Evolutionary conservation across 2,888 invertebrate species (phyloP), one percentile per base, ranked within the genome.

Genomic region (Lasioglossum morio): DNA sequence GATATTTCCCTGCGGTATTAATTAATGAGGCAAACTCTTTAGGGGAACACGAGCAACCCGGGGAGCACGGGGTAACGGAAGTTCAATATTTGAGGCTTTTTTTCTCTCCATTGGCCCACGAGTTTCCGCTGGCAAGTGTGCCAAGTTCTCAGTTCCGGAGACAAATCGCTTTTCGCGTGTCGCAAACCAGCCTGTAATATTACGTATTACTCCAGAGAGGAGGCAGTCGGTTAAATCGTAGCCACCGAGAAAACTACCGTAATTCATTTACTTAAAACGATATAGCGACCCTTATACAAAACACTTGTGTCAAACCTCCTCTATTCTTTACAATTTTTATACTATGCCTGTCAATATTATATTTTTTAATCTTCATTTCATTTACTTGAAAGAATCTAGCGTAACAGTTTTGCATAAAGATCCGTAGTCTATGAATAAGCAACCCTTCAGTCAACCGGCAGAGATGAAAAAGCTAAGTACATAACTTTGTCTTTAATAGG

Each of bases 11-110:
- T 66, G 27, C 46, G 72, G 77, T 81, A 82, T 87, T 89, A 89
- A 89, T 89, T 89, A 89, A 79, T 74, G 81, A 88, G 76, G 88
- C 76, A 82, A 84, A 82, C 82, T 89, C 75, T 86, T 85, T 77
- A 78, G 75, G 76, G 75, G 85, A 84, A 84, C 79, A 70, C 69
- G 76, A 82, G 81, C 77, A 77, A 76, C 37, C 46, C 69, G 66
- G n/a, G 57, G 46, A 34, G 82, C 76, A 37, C 27, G 66, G 78
- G 79, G 72, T 82, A 84, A 81, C 74, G 86, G 70, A 89, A 89
- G 82, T 75, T 89, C 88, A 88, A 89, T 86, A 90, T 88, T 86
- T 83, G 82, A 86, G 77, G 43, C 69, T 72, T 85, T 82, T 82
- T 87, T 87, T 83, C 81, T 83, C 79, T 79, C 76, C 77, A 79